A percentile compares a stretch with the other conserved stretches of the same genome.
Conservation (phyloP, 2,888 invertebrate species). For the Gordius sp. region DNA sequence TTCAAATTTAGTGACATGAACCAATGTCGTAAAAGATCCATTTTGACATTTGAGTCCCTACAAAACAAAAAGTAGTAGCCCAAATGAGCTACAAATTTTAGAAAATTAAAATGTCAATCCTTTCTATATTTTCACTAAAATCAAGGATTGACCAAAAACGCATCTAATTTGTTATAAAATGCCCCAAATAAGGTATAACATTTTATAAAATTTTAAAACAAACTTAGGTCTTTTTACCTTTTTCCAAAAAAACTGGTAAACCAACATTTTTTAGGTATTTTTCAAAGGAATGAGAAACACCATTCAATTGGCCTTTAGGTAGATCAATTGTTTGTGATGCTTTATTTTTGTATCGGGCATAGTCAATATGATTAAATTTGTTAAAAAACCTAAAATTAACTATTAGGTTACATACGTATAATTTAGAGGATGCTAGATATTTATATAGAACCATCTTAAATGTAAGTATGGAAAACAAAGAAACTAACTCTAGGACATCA, state of each 20-base stretch:
- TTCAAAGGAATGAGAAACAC: background rate
- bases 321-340: background rate
- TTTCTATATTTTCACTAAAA: background rate
- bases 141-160: background rate
- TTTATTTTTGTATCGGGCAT: background rate
- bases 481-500: background rate
- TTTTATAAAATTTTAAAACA: too few species aligned
- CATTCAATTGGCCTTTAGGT: background rate
- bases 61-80: too few species aligned
- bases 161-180: background rate
- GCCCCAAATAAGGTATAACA: too few species aligned
- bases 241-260: conserved; percentile 8
- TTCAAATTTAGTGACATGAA: too few species aligned
- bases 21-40: too few species aligned
- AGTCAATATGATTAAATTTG: background rate
- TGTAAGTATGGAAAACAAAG: background rate
- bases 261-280: conserved; percentile 1
- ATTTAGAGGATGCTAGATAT: too few species aligned
- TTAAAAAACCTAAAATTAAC: background rate
- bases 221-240: background rate
- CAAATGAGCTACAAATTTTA: background rate
- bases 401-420: too few species aligned
- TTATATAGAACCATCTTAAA: background rate
- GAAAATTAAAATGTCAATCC: background rate
- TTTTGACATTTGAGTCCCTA: too few species aligned